Evolutionary conservation across 2,113 vertebrate genomes (phyloP).

Genomic region (Catharus fuscescens): DNA sequence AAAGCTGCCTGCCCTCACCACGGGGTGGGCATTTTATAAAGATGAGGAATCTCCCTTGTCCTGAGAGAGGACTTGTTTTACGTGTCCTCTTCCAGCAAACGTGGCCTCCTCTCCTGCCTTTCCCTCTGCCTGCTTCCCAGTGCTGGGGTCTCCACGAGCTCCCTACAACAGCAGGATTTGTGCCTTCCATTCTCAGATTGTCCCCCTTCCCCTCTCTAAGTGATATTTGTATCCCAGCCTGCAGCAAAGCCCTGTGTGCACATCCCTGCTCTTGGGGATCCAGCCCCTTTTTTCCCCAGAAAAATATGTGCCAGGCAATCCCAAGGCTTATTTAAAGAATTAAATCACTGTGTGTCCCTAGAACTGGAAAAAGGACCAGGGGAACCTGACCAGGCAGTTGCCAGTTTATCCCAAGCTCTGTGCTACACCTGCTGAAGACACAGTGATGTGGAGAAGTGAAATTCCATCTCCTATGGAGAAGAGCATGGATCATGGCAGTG

Average conservation of each 20-base stretch:
- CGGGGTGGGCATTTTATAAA: fast-evolving
- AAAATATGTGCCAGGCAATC: not conserved
- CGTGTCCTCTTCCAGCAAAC: fast-evolving
- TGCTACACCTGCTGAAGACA: not conserved
- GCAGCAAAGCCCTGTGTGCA: not conserved
- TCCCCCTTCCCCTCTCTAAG: not conserved
- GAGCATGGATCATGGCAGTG: not conserved
- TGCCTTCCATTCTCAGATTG: not conserved
- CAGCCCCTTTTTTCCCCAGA: not conserved
- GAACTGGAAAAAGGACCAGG: not conserved
- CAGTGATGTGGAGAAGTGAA: not conserved
- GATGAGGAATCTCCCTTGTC: not conserved
- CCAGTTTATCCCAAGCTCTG: not conserved
- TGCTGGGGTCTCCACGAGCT: not conserved
- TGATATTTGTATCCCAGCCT: not conserved
- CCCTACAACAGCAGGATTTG: not conserved
- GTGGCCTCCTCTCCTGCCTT: not conserved
- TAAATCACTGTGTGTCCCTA: not conserved
- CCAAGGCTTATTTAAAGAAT: not conserved
- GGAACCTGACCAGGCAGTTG: not conserved
- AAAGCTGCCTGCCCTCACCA: not conserved
- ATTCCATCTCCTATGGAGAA: not conserved
- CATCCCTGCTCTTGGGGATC: not conserved
- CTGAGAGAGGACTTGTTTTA: not conserved
- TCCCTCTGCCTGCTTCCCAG: not conserved